Percentiles rank a stretch among this genome's conserved stretches.
Conservation (phyloP, 2,888 invertebrate genomes). For the Napeogenes inachia region DNA sequence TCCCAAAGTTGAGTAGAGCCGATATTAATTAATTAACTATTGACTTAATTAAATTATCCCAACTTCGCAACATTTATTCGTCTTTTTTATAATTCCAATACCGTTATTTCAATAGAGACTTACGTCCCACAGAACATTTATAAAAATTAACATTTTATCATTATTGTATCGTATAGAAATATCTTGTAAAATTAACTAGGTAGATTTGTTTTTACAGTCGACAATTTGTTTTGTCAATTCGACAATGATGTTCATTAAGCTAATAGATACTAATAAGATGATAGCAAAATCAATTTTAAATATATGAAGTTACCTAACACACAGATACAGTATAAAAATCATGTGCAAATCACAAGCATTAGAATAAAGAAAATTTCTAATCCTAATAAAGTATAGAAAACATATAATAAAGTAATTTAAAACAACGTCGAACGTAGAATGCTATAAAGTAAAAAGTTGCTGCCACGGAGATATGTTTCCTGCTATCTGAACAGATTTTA, state of each 20-base stretch:
- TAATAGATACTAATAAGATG: too few relatives aligned
- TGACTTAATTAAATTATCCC: conserved; percentile 64
- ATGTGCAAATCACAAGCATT: not conserved
- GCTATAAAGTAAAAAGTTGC: not conserved
- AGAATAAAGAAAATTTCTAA: conserved; percentile 10
- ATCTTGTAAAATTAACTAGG: too few relatives aligned
- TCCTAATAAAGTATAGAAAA: conserved; percentile 1
- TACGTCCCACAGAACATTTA: not conserved
- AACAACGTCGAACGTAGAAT: conserved; percentile 13
- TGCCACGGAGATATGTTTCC: conserved; percentile 22
- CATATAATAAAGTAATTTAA: conserved; percentile 12
- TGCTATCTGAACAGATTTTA: conserved; percentile 21
- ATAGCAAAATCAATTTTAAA: too few relatives aligned
- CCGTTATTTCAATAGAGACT: not conserved
- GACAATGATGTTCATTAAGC: too few relatives aligned
- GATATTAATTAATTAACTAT: conserved; percentile 71
- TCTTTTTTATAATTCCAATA: conserved; percentile 20
- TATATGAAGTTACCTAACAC: too few relatives aligned
- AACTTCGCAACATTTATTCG: conserved; percentile 50
- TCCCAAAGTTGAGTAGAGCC: conserved; percentile 51
- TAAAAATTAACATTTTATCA: too few relatives aligned
- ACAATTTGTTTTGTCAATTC: too few relatives aligned
- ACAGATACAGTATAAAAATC: too few relatives aligned
- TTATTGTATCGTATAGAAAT: too few relatives aligned
- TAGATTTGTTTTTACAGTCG: too few relatives aligned